A percentile compares a stretch with the other conserved stretches of the same genome.
phyloP scores from a whole-genome alignment of 2,888 invertebrate species.

The Anagyrus pseudococci region DNA sequence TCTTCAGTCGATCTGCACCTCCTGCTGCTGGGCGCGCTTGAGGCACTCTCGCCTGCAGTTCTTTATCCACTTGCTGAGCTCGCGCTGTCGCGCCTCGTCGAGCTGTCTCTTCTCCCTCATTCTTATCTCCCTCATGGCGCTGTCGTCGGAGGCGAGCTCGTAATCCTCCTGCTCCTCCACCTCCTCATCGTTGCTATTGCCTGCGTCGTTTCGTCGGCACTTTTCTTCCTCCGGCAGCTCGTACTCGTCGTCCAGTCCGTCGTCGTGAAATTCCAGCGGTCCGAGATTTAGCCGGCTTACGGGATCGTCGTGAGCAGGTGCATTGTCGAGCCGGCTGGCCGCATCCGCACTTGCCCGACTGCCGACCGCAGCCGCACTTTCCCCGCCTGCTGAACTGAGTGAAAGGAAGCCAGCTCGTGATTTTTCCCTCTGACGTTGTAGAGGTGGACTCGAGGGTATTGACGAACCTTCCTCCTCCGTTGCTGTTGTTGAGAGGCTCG shows the following conservation, averaged over 20 bases:
- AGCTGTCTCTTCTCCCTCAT: neutral
- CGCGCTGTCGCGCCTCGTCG: constrained; percentile 24
- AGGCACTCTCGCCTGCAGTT: constrained; percentile 42
- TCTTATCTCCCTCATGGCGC: neutral
- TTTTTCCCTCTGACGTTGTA: too few relatives aligned
- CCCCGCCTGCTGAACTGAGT: constrained; percentile 10
- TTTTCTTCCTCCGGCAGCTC: too few relatives aligned
- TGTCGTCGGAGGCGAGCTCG: neutral
- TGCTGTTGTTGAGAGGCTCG: neutral
- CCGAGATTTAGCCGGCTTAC: neutral
- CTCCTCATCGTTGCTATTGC: neutral
- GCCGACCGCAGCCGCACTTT: neutral
- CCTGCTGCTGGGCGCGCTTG: too few relatives aligned
- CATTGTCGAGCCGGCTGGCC: constrained; percentile 2
- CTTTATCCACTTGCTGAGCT: constrained; percentile 44
- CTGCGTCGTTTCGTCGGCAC: neutral
- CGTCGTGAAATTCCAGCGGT: constrained; percentile 3
- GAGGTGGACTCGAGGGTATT: too few relatives aligned
- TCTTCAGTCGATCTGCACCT: too few relatives aligned
- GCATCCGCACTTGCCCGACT: neutral
- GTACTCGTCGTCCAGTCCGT: constrained; percentile 4
- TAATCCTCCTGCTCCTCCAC: neutral
- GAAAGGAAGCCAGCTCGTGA: too few relatives aligned
- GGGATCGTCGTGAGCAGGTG: too few relatives aligned
- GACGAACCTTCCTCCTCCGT: too few relatives aligned